Conservation (phyloP, 2,888 invertebrate genomes). For the Amphipoea oculea region DNA sequence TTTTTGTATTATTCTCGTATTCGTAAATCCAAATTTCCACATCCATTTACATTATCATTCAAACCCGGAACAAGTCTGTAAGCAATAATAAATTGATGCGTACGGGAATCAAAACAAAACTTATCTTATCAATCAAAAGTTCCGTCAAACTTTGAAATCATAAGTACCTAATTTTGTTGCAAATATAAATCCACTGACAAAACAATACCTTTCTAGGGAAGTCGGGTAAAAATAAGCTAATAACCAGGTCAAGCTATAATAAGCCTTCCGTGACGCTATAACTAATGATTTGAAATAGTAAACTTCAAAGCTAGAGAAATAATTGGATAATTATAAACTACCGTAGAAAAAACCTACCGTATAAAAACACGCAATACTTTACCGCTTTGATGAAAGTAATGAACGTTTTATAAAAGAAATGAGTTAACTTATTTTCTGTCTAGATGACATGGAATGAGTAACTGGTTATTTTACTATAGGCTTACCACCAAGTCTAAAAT, state of each 20-base stretch:
- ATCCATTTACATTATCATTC: background rate
- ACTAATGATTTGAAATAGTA: slow-evolving; percentile 55
- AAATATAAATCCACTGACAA: background rate
- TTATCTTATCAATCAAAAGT: background rate
- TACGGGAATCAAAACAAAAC: background rate
- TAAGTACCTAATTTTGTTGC: slow-evolving; percentile 7
- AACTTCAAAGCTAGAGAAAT: slow-evolving; percentile 49
- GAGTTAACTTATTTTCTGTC: slow-evolving; percentile 22
- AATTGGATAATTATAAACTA: slow-evolving; percentile 54
- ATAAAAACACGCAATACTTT: slow-evolving; percentile 53
- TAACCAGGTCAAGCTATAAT: slow-evolving; percentile 52
- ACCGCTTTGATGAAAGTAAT: slow-evolving; percentile 42
- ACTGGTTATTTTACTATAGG: slow-evolving; percentile 5
- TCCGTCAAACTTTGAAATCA: background rate
- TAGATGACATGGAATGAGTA: background rate
- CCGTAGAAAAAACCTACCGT: slow-evolving; percentile 23
- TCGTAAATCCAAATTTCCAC: background rate
- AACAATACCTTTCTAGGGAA: slow-evolving; percentile 5
- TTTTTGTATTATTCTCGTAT: background rate
- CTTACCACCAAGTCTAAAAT: background rate
- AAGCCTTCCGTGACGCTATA: slow-evolving; percentile 58
- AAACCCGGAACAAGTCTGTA: background rate
- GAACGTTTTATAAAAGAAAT: slow-evolving; percentile 31
- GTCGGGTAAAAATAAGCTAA: slow-evolving; percentile 12
- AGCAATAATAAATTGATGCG: rapidly evolving